phyloP scores from a whole-genome alignment of 2,797 vertebrate species.

The Rallus crepitans region DNA sequence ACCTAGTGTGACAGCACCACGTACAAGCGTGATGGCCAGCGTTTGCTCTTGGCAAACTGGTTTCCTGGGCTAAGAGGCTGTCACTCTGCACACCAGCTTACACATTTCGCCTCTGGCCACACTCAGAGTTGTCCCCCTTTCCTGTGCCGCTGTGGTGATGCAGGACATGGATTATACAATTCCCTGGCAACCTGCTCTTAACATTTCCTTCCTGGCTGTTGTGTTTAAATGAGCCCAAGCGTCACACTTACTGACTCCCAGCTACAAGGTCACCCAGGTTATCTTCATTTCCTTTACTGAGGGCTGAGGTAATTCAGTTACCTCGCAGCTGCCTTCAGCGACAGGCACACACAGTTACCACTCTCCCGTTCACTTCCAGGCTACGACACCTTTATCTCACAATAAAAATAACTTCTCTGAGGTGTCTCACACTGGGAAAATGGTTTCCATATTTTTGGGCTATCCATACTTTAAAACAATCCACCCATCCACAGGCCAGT shows the following conservation, averaged over 20 bases:
- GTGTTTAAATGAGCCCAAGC: neutral
- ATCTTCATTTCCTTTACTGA: neutral
- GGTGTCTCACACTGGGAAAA: neutral
- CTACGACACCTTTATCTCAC: neutral
- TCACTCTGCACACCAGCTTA: neutral
- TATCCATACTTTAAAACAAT: neutral
- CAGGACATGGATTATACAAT: accelerated
- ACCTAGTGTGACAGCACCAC: neutral
- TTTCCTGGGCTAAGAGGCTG: neutral
- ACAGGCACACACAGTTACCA: neutral
- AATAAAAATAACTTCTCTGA: neutral
- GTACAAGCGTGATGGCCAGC: accelerated
- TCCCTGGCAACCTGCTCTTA: neutral
- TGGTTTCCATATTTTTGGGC: neutral
- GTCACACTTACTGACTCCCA: accelerated
- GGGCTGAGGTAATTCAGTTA: neutral
- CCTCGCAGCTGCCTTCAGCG: neutral
- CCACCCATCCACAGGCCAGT: neutral
- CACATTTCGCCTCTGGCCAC: neutral
- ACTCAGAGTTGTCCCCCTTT: neutral
- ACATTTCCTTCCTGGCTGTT: neutral
- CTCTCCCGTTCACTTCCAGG: neutral
- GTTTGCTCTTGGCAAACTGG: neutral
- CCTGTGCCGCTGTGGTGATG: too few relatives aligned
- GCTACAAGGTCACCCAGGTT: neutral